Percentiles rank a stretch among this genome's conserved stretches.
Evolutionary conservation across 2,888 invertebrate species (phyloP).

Genomic region (Nebria salina): DNA sequence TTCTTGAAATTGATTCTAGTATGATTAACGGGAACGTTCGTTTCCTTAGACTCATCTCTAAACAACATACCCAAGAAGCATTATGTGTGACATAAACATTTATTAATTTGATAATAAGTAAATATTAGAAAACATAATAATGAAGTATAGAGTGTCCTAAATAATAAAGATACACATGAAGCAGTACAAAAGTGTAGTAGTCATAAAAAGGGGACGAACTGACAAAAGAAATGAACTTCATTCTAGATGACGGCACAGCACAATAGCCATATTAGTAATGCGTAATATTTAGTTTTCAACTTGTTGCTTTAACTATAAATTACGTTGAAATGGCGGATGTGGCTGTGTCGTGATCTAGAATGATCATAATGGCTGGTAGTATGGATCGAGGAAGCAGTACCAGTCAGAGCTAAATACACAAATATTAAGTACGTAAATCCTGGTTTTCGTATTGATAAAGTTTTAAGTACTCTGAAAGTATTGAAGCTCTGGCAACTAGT

Average conservation of each 20-base stretch:
- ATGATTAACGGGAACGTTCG: slow-evolving; percentile 4
- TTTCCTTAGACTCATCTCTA: slow-evolving; percentile 30
- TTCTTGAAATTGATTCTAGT: not conserved
- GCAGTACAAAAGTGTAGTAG: slow-evolving; percentile 46
- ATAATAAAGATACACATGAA: slow-evolving; percentile 43
- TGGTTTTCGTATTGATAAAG: too few species aligned
- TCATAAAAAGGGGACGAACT: slow-evolving; percentile 9
- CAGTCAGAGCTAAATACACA: not conserved
- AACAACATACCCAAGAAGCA: slow-evolving; percentile 64
- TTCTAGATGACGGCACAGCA: not conserved
- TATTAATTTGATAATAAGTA: slow-evolving; percentile 62
- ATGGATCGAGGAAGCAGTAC: not conserved
- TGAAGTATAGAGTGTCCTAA: slow-evolving; percentile 48
- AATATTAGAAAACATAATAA: slow-evolving; percentile 58
- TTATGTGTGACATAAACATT: slow-evolving; percentile 64
- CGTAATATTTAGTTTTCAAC: too few species aligned
- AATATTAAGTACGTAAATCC: too few species aligned
- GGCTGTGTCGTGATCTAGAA: not conserved
- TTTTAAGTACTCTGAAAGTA: too few species aligned
- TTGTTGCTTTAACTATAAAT: not conserved
- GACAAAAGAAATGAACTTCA: slow-evolving; percentile 3
- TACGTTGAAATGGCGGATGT: not conserved
- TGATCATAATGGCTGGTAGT: not conserved
- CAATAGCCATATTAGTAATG: not conserved
- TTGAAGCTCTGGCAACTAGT: too few species aligned